Evolutionary conservation across 2,888 invertebrate genomes (phyloP).

Genomic region (Rugalucina vietnamica): DNA sequence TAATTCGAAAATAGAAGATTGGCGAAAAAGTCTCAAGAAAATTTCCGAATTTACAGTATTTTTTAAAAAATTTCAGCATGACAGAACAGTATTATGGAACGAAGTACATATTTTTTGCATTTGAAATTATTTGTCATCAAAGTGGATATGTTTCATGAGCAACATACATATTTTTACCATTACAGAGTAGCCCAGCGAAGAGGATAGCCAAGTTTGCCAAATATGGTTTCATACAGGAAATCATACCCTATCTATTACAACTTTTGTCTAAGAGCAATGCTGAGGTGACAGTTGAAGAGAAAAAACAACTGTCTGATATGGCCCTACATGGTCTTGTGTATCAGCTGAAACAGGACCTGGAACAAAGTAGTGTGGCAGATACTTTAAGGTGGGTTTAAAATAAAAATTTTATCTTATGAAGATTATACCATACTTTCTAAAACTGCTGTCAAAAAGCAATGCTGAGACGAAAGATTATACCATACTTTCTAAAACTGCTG

Average conservation of each 20-base stretch:
- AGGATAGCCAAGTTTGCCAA: constrained; percentile 88
- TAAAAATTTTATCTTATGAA: too few species aligned
- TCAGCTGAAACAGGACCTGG: constrained; percentile 84
- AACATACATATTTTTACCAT: too few species aligned
- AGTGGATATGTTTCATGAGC: too few species aligned
- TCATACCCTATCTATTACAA: constrained; percentile 86
- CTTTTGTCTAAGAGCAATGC: constrained; percentile 86
- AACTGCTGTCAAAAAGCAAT: constrained; percentile 86
- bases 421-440: constrained; percentile 86
- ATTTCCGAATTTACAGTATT: too few species aligned
- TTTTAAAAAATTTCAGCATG: too few species aligned
- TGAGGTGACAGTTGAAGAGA: constrained; percentile 86
- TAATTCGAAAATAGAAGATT: too few species aligned
- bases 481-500: too few species aligned
- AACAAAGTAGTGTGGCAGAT: constrained; percentile 75
- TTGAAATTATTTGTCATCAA: too few species aligned
- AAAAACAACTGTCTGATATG: constrained; percentile 88
- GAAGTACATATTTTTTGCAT: too few species aligned
- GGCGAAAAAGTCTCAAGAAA: too few species aligned
- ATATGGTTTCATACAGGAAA: constrained; percentile 87
- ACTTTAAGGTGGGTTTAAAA: constrained; percentile 71
- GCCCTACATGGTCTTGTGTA: constrained; percentile 88
- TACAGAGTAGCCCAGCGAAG: constrained; percentile 86
- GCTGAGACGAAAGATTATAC: too few species aligned
- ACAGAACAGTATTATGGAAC: too few species aligned